A percentile compares a stretch with the other conserved stretches of the same genome.
Conservation (phyloP, 2,113 vertebrate species). For the Rousettus leschenaultii region DNA sequence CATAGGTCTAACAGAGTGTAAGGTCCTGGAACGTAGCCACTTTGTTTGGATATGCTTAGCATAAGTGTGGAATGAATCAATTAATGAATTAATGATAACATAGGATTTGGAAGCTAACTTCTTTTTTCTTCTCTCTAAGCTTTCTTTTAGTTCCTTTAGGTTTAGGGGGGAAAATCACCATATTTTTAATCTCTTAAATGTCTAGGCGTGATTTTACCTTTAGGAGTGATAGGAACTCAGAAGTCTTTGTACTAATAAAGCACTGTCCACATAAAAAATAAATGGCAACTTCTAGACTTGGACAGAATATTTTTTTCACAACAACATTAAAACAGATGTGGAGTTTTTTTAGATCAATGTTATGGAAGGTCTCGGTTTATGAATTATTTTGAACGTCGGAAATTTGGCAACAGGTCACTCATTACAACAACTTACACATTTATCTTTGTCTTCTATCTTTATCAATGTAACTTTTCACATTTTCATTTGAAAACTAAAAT, state of each 20-base stretch:
- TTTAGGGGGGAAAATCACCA: not conserved
- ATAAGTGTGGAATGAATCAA: not conserved
- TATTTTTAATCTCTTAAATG: not conserved
- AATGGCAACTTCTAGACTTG: not conserved
- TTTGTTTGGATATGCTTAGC: not conserved
- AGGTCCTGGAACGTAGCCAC: not conserved
- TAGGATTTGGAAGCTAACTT: not conserved
- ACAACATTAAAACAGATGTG: not conserved
- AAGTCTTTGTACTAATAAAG: constrained; percentile 13
- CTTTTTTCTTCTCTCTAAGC: not conserved
- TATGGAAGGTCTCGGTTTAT: not conserved
- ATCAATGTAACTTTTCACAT: constrained; percentile 29
- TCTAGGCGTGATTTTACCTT: not conserved
- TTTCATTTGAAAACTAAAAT: constrained; percentile 40
- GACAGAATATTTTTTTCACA: not conserved
- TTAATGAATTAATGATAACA: not conserved
- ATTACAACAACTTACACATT: not conserved
- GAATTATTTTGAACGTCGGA: constrained; percentile 26
- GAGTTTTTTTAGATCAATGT: not conserved
- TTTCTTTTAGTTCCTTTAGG: not conserved
- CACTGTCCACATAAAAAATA: not conserved
- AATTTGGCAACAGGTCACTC: constrained; percentile 4
- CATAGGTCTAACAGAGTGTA: not conserved
- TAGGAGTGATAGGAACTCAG: not conserved
- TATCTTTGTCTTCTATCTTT: not conserved